Evolutionary conservation across 2,797 vertebrate species (phyloP).

Genomic region (Heliangelus exortis): DNA sequence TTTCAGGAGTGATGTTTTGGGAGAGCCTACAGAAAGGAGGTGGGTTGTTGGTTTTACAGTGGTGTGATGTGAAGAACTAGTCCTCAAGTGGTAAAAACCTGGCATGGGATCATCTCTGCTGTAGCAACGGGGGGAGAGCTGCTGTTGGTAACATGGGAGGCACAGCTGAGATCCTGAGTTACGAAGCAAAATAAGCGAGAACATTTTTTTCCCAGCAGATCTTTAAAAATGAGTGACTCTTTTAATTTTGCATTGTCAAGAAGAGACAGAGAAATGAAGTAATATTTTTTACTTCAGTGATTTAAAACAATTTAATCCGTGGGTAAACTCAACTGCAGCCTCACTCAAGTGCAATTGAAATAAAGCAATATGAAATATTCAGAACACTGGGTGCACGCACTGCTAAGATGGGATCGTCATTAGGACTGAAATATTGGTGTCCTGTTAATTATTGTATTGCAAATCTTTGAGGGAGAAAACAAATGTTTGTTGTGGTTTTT

Average conservation of each 20-base stretch:
- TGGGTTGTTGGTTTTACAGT: background rate
- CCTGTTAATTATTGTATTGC: slow-evolving; percentile 55
- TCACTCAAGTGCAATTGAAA: slow-evolving; percentile 32
- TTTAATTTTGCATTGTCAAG: slow-evolving; percentile 70
- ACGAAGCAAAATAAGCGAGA: background rate
- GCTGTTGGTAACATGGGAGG: rapidly evolving
- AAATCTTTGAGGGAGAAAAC: slow-evolving; percentile 44
- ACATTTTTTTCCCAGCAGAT: slow-evolving; percentile 32
- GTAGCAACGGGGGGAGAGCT: background rate
- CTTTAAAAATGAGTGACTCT: slow-evolving; percentile 73
- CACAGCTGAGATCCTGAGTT: background rate
- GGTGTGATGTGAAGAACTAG: background rate
- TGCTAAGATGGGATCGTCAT: slow-evolving; percentile 58
- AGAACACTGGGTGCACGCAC: slow-evolving; percentile 32
- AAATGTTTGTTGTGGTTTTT: background rate
- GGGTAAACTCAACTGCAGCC: slow-evolving; percentile 26
- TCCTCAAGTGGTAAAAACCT: background rate
- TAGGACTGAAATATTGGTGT: slow-evolving; percentile 51
- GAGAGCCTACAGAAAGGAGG: background rate
- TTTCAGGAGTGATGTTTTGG: rapidly evolving
- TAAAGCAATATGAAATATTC: slow-evolving; percentile 65
- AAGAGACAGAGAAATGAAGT: slow-evolving; percentile 56
- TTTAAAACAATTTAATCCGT: slow-evolving; percentile 69
- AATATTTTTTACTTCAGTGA: slow-evolving; percentile 71
- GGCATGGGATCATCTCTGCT: background rate